Percentiles rank a stretch among this genome's conserved stretches.
These are phyloP conservation scores for Hoplias malabaricus DNA, from an alignment of 2,113 vertebrate genomes.

Conservation along the genomic window DNA sequence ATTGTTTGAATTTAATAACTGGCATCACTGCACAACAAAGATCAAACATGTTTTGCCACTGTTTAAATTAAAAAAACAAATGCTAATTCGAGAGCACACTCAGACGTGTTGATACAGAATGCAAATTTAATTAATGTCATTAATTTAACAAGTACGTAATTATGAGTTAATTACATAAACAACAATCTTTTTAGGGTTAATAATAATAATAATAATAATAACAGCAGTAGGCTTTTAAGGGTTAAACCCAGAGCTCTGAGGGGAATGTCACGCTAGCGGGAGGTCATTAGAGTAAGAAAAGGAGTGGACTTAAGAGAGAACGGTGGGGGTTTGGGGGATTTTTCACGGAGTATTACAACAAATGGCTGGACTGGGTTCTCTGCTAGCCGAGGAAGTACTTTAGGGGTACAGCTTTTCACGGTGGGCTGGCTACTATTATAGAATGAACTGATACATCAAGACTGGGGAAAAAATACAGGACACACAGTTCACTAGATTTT, in stretches of 20 bases:
- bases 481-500: too few relatives aligned
- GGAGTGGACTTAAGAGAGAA: slow-evolving; percentile 11
- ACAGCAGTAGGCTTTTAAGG: not conserved
- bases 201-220: not conserved
- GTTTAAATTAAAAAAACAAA: too few relatives aligned
- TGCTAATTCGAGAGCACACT: too few relatives aligned
- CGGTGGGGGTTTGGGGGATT: slow-evolving; percentile 3
- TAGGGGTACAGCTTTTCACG: not conserved
- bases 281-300: slow-evolving; percentile 24
- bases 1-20: too few relatives aligned
- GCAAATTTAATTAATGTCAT: too few relatives aligned
- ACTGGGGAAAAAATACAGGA: not conserved
- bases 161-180: too few relatives aligned
- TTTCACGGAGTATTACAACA: slow-evolving; percentile 39
- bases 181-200: not conserved
- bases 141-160: too few relatives aligned
- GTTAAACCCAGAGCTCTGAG: not conserved
- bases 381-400: not conserved
- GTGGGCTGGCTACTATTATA: not conserved
- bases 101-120: too few relatives aligned
- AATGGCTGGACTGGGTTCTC: slow-evolving; percentile 16
- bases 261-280: slow-evolving; percentile 33
- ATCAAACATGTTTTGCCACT: too few relatives aligned
- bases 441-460: not conserved
- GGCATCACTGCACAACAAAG: too few relatives aligned